phyloP scores from a whole-genome alignment of 2,888 invertebrate genomes.

The Malacosoma neustria region DNA sequence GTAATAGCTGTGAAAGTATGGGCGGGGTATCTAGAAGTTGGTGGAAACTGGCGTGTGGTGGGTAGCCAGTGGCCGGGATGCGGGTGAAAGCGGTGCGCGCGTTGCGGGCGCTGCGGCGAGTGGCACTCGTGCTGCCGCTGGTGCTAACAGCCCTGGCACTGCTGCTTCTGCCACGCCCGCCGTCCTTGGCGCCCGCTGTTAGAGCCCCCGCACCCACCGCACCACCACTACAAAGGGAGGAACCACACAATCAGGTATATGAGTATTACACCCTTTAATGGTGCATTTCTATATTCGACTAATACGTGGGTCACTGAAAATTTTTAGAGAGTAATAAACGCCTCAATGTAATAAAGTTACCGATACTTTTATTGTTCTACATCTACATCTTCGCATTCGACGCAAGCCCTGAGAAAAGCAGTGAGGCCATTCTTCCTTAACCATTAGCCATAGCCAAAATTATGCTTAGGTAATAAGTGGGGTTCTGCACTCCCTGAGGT shows the following conservation, averaged over 20 bases:
- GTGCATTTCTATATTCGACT: too few relatives aligned
- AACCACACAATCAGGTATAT: conserved; percentile 27
- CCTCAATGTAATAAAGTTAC: too few relatives aligned
- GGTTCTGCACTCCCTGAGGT: too few relatives aligned
- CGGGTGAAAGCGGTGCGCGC: conserved; percentile 56
- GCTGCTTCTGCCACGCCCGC: conserved; percentile 61
- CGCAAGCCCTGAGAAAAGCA: too few relatives aligned
- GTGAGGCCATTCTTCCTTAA: too few relatives aligned
- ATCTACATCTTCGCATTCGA: too few relatives aligned
- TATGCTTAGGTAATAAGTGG: too few relatives aligned
- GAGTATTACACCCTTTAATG: too few relatives aligned
- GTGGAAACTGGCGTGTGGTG: conserved; percentile 13
- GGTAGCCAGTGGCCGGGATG: conserved; percentile 29
- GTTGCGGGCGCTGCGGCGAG: conserved; percentile 56
- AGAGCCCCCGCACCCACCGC: conserved; percentile 20
- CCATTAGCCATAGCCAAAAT: too few relatives aligned
- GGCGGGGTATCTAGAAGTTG: conserved; percentile 13
- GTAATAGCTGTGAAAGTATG: conserved; percentile 9
- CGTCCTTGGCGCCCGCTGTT: conserved; percentile 30
- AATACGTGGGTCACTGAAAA: too few relatives aligned
- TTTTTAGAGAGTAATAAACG: too few relatives aligned
- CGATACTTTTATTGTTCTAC: too few relatives aligned
- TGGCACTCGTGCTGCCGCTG: conserved; percentile 65
- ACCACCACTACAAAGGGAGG: conserved; percentile 23
- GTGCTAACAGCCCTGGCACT: conserved; percentile 66